Evolutionary conservation across 1,140 invertebrate species (phyloP).

Genomic region (Callitettix versicolor): DNA sequence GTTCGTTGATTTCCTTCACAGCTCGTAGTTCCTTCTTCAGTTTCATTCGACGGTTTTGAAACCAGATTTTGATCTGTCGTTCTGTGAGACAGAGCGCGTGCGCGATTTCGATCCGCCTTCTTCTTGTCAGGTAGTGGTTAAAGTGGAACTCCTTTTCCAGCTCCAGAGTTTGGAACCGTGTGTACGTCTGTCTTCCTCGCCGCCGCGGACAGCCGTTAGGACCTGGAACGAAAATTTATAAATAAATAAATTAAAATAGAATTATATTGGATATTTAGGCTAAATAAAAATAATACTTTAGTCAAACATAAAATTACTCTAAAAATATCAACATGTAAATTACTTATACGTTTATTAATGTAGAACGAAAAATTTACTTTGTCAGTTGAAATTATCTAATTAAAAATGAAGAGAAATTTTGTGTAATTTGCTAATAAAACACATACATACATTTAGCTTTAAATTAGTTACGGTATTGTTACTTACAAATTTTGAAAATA

Average conservation of each 20-base stretch:
- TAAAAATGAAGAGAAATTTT: no score
- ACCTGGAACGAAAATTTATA: conserved; percentile 49
- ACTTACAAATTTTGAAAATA: no score
- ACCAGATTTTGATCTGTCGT: conserved; percentile 96
- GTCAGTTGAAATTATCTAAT: no score
- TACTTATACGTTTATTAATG: no score
- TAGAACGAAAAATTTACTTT: no score
- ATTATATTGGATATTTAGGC: background rate
- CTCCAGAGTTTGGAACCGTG: conserved; percentile 86
- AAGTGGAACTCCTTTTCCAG: conserved; percentile 98
- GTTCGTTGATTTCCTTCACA: conserved; percentile 90
- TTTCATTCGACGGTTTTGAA: conserved; percentile 96
- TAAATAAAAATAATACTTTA: no score
- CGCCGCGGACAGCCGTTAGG: conserved; percentile 91
- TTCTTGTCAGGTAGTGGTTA: conserved; percentile 91
- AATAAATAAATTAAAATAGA: background rate
- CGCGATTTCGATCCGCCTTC: conserved; percentile 92
- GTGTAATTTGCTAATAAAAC: no score
- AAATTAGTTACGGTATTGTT: no score
- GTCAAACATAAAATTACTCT: no score
- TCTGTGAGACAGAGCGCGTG: conserved; percentile 92
- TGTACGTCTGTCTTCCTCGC: conserved; percentile 91
- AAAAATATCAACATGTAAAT: no score
- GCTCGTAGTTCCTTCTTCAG: conserved; percentile 90
- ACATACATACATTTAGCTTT: no score